phyloP scores from a whole-genome alignment of 2,888 invertebrate genomes.

The Cephalotes varians region DNA sequence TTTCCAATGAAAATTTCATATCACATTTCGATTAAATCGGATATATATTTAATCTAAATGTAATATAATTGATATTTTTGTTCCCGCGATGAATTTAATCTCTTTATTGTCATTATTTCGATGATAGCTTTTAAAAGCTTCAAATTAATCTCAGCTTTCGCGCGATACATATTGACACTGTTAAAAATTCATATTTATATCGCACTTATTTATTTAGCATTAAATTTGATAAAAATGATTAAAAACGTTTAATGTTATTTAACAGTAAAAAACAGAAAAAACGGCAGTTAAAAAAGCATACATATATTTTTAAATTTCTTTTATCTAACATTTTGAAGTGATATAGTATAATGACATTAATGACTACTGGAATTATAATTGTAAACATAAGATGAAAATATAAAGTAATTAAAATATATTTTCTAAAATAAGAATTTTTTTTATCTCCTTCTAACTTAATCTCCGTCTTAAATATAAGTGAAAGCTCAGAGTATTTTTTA shows the following conservation, averaged over 20 bases:
- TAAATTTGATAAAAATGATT: background rate
- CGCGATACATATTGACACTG: background rate
- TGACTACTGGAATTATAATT: no score
- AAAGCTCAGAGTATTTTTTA: no score
- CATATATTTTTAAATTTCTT: background rate
- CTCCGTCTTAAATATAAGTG: background rate
- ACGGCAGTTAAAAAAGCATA: background rate
- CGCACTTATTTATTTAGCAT: conserved; percentile 2
- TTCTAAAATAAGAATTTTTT: background rate
- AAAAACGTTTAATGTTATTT: conserved; percentile 1
- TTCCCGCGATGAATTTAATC: conserved; percentile 11
- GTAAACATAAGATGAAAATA: background rate
- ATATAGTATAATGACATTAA: background rate
- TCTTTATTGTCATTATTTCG: conserved; percentile 26
- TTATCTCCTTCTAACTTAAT: no score
- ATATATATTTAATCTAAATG: conserved; percentile 35
- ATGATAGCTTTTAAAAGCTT: conserved; percentile 35
- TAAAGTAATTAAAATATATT: background rate
- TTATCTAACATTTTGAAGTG: background rate
- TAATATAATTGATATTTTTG: conserved; percentile 43
- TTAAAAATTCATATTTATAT: conserved; percentile 26
- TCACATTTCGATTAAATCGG: conserved; percentile 1
- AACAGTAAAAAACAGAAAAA: background rate
- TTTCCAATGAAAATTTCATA: conserved; percentile 16
- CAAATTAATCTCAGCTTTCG: conserved; percentile 23